Evolutionary conservation across 2,888 invertebrate genomes (phyloP).

Genomic region (Tanytarsus gracilentus): DNA sequence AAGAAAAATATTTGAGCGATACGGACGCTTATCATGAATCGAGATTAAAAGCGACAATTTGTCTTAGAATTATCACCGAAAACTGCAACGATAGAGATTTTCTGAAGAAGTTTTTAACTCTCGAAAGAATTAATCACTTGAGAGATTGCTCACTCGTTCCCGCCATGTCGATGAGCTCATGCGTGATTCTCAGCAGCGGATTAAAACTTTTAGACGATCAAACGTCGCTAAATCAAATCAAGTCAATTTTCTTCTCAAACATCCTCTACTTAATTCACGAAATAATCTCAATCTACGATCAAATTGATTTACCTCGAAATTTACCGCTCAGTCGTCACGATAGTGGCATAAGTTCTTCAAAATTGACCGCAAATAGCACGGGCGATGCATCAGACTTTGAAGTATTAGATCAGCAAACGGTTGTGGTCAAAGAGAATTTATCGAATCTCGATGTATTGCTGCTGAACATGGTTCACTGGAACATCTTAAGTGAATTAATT

Average conservation of each 20-base stretch:
- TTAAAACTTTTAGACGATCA: slow-evolving; percentile 38
- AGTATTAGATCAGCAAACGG: slow-evolving; percentile 1
- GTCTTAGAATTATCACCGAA: slow-evolving; percentile 35
- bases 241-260: slow-evolving; percentile 37
- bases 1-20: slow-evolving; percentile 30
- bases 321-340: background rate
- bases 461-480: slow-evolving; percentile 15
- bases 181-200: slow-evolving; percentile 36
- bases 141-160: slow-evolving; percentile 38
- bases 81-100: slow-evolving; percentile 36
- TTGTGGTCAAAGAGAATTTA: slow-evolving; percentile 1
- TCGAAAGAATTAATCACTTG: slow-evolving; percentile 39
- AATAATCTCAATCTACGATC: slow-evolving; percentile 28
- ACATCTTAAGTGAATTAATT: slow-evolving; percentile 8
- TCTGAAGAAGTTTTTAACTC: slow-evolving; percentile 40
- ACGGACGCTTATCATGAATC: background rate
- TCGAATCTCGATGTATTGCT: slow-evolving; percentile 5
- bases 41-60: slow-evolving; percentile 32
- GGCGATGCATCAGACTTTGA: slow-evolving; percentile 6
- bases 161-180: slow-evolving; percentile 37
- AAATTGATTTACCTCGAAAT: slow-evolving; percentile 6
- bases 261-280: slow-evolving; percentile 27
- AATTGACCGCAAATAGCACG: background rate
- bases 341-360: background rate
- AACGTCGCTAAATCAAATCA: slow-evolving; percentile 36